Conservation (phyloP, 2,888 invertebrate species). For the Drosophila bunnanda region DNA sequence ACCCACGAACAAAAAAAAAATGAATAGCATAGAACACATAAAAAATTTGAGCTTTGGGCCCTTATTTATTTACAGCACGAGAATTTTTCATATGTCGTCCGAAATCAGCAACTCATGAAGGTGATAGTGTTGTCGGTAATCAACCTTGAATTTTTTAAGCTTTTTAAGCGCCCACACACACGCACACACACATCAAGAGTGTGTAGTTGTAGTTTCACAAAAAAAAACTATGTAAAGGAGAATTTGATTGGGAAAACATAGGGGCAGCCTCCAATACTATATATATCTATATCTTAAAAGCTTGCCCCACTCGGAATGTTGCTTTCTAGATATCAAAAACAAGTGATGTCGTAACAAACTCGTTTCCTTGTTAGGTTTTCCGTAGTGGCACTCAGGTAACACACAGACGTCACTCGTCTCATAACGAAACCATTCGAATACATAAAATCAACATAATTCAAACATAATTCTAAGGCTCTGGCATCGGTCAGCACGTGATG, state of each 20-base stretch:
- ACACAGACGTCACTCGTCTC: constrained; percentile 31
- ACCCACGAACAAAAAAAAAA: constrained; percentile 13
- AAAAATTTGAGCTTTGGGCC: constrained; percentile 46
- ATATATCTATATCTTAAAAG: constrained; percentile 17
- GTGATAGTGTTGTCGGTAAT: constrained; percentile 63
- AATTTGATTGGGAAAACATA: constrained; percentile 6
- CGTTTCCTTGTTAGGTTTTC: constrained; percentile 38
- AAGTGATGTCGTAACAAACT: constrained; percentile 40
- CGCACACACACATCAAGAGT: constrained; percentile 20
- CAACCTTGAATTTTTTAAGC: constrained; percentile 80
- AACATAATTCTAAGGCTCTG: constrained; percentile 50
- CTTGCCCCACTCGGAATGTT: constrained; percentile 15
- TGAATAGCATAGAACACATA: constrained; percentile 43
- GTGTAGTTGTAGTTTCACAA: constrained; percentile 3
- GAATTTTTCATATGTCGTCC: constrained; percentile 61
- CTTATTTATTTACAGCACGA: constrained; percentile 62
- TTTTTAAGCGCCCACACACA: constrained; percentile 43
- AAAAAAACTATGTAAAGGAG: constrained; percentile 36
- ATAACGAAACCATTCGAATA: constrained; percentile 45
- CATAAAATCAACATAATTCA: constrained; percentile 64
- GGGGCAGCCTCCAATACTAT: neutral
- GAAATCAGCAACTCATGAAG: constrained; percentile 59
- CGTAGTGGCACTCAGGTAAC: constrained; percentile 28
- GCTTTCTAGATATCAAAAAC: constrained; percentile 34
- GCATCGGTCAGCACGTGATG: constrained; percentile 58